Evolutionary conservation across 2,797 vertebrate genomes (phyloP), one percentile per base, ranked within the genome.

Genomic region (Meriones psammophilus): DNA sequence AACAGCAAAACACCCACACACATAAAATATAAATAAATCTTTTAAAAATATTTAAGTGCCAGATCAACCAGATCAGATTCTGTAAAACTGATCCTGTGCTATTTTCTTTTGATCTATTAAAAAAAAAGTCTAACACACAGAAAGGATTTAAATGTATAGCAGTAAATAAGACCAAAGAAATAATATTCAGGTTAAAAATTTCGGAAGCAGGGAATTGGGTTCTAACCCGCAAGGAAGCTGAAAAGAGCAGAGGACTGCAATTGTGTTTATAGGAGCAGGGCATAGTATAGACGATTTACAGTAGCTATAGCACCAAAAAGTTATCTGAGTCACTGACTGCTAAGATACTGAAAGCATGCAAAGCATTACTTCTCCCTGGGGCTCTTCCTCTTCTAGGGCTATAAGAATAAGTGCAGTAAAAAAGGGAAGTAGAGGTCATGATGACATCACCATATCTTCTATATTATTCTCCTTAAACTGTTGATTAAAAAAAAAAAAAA

Each of bases 121-220:
- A 92, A 26, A 20, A 71, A 71, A 50, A 58, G 94, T 56, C n/a
- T 93, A 79, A 92, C 39, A 85, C 14, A 92, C 50, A 96, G 28
- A 86, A 91, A 64, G 30, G 28, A 93, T 80, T 95, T 78, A 68
- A 91, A 96, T 76, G 7, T 50, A 86, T 17, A 90, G 26, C 28
- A 71, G 73, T 7, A 94, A 24, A 92, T 78, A n/a, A 73, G 60
- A 95, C 58, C 69, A 87, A 94, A 71, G 69, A 95, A 95, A 95
- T 22, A 62, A 69, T 83, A 89, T 30, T 91, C 58, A 77, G 69
- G 3, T 62, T 95, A 66, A 92, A 91, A 77, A 58, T 15, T 79
- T 64, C 36, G 8, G 87, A 93, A 95, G 50, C n/a, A 88, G 68
- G 74, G 10, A 94, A 71, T 3, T 89, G 12, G 91, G 13, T 77